phyloP scores from a whole-genome alignment of 1,140 invertebrate species.

The Drosophila sulfurigaster region DNA sequence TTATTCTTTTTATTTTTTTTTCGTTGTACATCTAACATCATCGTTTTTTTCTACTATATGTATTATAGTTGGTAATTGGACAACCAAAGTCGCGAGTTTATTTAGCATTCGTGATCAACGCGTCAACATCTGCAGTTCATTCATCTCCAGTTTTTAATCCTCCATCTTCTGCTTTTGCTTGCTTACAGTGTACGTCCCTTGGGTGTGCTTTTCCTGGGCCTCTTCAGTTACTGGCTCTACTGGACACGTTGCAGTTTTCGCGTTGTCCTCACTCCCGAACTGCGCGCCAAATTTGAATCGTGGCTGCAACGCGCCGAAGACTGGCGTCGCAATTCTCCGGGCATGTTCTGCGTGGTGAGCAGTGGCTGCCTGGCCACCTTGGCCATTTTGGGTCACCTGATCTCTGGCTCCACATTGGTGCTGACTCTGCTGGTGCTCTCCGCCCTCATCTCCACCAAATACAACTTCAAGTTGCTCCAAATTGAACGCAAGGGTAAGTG shows the following conservation, averaged over 20 bases:
- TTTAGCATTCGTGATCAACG: constrained; percentile 40
- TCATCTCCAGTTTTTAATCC: neutral
- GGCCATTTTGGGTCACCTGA: constrained; percentile 74
- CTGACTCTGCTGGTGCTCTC: constrained; percentile 65
- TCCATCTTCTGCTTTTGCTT: constrained; percentile 5
- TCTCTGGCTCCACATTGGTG: constrained; percentile 74
- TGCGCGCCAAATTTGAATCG: constrained; percentile 55
- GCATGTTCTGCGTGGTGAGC: constrained; percentile 71
- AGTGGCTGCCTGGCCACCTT: constrained; percentile 61
- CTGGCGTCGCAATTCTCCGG: constrained; percentile 61
- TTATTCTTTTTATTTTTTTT: too few species aligned
- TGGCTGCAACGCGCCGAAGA: constrained; percentile 47
- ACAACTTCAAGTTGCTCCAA: constrained; percentile 74
- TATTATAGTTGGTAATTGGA: constrained; percentile 7
- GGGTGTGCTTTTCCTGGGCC: constrained; percentile 68
- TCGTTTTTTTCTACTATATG: neutral
- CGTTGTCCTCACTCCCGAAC: constrained; percentile 69
- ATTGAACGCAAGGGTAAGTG: constrained; percentile 68
- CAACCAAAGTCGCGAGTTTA: neutral
- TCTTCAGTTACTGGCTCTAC: constrained; percentile 76
- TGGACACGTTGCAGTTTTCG: constrained; percentile 76
- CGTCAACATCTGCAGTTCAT: constrained; percentile 47
- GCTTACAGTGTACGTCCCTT: constrained; percentile 71
- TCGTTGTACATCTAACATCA: neutral
- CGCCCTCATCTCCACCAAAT: constrained; percentile 72